phyloP scores from a whole-genome alignment of 2,797 vertebrate species.

The Euthynnus affinis region DNA sequence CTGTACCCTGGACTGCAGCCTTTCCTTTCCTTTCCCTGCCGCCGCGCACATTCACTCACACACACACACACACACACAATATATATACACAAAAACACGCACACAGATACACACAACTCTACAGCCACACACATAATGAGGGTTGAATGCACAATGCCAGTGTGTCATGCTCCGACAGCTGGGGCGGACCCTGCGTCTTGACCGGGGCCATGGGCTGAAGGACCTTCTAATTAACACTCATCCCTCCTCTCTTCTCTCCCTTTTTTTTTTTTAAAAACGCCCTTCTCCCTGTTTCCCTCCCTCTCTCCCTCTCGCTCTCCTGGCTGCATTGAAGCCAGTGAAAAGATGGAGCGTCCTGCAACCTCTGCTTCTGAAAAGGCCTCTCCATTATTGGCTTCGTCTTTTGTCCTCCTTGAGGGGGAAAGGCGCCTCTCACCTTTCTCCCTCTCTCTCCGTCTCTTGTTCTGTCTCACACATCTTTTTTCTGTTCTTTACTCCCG shows the following conservation, averaged over 20 bases:
- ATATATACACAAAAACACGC: conserved; percentile 29
- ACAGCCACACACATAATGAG: conserved; percentile 85
- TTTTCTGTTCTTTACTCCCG: conserved; percentile 39
- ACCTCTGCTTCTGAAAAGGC: conserved; percentile 81
- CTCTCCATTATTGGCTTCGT: conserved; percentile 85
- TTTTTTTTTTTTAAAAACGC: conserved; percentile 47
- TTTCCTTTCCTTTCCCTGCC: conserved; percentile 74
- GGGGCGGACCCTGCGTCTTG: conserved; percentile 86
- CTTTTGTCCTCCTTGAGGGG: conserved; percentile 84
- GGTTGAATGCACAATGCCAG: conserved; percentile 89
- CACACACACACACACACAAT: conserved; percentile 38
- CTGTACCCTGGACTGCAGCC: conserved; percentile 83
- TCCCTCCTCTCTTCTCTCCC: conserved; percentile 75
- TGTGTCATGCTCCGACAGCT: conserved; percentile 89
- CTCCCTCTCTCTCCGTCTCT: conserved; percentile 59
- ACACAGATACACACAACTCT: conserved; percentile 51
- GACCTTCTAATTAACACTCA: conserved; percentile 90
- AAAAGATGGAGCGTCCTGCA: conserved; percentile 84
- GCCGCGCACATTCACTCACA: conserved; percentile 33
- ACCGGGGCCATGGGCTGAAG: conserved; percentile 87
- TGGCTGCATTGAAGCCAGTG: conserved; percentile 79
- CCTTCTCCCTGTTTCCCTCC: conserved; percentile 57
- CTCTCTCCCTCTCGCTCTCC: conserved; percentile 70
- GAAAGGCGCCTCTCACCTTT: conserved; percentile 80
- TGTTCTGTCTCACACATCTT: conserved; percentile 60